Conservation (phyloP, 2,797 vertebrate genomes). For the Oreortyx pictus region DNA sequence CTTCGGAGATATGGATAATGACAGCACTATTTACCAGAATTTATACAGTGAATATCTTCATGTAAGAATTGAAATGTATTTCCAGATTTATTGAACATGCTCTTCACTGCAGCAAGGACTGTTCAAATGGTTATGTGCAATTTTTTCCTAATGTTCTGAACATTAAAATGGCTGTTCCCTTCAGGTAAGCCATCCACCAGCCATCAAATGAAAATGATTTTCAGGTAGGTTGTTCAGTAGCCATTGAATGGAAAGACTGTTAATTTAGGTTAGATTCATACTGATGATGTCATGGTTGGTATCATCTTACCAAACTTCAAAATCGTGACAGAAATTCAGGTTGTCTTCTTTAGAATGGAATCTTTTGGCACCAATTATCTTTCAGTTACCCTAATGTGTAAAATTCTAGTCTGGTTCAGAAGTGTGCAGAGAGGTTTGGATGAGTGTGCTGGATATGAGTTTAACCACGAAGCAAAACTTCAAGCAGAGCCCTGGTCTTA, state of each 20-base stretch:
- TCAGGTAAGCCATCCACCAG: neutral
- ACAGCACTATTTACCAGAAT: neutral
- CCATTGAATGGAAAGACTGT: neutral
- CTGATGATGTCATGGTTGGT: neutral
- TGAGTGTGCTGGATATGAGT: neutral
- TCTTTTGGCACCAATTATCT: neutral
- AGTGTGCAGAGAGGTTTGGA: neutral
- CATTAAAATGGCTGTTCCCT: neutral
- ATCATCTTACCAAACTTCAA: neutral
- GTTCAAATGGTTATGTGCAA: neutral
- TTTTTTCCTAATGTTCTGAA: neutral
- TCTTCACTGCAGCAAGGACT: neutral
- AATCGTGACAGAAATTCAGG: neutral
- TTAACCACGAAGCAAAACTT: neutral
- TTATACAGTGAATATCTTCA: neutral
- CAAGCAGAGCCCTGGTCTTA: neutral
- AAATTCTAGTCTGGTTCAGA: neutral
- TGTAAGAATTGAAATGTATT: neutral
- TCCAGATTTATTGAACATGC: neutral
- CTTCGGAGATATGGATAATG: neutral
- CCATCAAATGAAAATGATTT: neutral
- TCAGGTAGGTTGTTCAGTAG: neutral
- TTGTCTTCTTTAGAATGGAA: neutral
- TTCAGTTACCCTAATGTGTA: neutral
- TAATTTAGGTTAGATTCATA: neutral